These are phyloP conservation scores for Bos taurus DNA, from an alignment of 2,113 vertebrate genomes.

Conservation along the genomic window DNA sequence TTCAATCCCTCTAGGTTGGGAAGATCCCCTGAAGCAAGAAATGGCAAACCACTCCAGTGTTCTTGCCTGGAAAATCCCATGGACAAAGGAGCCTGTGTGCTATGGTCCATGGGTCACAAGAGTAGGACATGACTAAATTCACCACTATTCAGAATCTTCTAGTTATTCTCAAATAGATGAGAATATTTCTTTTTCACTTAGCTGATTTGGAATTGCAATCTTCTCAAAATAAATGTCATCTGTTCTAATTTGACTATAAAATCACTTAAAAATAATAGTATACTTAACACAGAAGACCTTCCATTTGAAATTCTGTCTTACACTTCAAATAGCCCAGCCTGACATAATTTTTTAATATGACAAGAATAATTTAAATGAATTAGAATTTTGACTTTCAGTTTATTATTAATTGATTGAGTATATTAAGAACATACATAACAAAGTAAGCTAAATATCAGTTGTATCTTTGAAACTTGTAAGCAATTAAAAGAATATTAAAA, in stretches of 20 bases:
- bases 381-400: background rate
- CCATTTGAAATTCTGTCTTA: background rate
- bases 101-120: background rate
- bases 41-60: background rate
- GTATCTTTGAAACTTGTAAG: background rate
- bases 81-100: background rate
- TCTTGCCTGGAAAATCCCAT: background rate
- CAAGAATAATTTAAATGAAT: background rate
- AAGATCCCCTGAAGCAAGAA: background rate
- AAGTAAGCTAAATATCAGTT: background rate
- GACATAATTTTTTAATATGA: background rate
- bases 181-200: background rate
- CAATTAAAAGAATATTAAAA: constrained; percentile 15
- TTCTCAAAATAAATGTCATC: background rate
- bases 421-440: background rate
- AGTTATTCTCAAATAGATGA: background rate
- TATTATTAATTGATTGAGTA: background rate
- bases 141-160: background rate
- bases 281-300: background rate
- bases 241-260: background rate
- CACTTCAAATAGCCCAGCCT: background rate
- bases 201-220: background rate
- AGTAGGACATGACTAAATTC: background rate
- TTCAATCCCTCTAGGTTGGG: background rate
- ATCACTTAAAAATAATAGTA: background rate